Conservation (phyloP, 2,797 vertebrate species). For the Brachyrhaphis roseni region DNA sequence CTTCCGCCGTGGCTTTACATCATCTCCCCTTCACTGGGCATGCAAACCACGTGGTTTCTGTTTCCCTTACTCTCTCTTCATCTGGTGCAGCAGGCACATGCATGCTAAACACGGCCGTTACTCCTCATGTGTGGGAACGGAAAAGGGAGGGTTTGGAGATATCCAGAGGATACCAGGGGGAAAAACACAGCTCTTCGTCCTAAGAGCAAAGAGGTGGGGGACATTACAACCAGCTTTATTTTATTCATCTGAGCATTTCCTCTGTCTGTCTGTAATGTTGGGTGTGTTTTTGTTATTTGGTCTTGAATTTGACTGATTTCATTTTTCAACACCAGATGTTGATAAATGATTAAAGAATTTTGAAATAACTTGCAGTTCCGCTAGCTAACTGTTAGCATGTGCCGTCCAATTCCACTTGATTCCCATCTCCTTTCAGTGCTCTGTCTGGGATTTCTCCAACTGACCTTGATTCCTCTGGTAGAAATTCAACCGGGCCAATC, state of each 20-base stretch:
- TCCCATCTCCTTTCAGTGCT: too few relatives aligned
- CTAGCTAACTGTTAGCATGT: neutral
- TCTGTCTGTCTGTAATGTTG: neutral
- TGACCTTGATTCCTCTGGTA: too few relatives aligned
- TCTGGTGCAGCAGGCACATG: constrained; percentile 59
- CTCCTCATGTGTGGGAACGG: constrained; percentile 66
- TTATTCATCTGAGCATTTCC: neutral
- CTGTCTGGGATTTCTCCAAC: too few relatives aligned
- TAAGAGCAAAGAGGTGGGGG: neutral
- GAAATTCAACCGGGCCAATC: too few relatives aligned
- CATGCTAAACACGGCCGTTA: constrained; percentile 74
- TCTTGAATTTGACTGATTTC: neutral
- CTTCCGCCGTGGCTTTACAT: constrained; percentile 87
- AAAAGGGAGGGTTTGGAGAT: constrained; percentile 21
- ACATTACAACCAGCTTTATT: neutral
- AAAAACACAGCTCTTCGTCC: neutral
- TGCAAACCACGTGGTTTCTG: constrained; percentile 71
- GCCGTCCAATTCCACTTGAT: too few relatives aligned
- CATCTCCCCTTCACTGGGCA: constrained; percentile 92
- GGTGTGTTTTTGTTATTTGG: neutral
- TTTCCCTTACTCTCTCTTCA: constrained; percentile 56
- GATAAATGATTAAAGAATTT: neutral
- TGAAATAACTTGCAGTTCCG: neutral
- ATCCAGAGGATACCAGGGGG: constrained; percentile 10
- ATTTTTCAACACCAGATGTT: neutral